Conservation (phyloP, 1,140 invertebrate genomes). For the Eubasilissa regina region DNA sequence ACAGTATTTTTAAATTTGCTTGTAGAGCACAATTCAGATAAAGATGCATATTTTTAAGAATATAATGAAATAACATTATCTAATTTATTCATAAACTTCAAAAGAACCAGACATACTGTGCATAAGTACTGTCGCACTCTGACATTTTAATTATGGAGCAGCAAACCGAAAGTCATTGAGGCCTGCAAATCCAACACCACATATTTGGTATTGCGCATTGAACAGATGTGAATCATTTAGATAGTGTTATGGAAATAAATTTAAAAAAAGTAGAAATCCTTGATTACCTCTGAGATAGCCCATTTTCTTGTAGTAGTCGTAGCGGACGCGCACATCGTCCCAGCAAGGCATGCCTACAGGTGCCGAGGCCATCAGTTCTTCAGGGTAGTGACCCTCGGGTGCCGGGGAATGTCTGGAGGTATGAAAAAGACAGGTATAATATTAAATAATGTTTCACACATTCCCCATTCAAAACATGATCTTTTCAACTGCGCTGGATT, state of each 20-base stretch:
- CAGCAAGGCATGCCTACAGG: slow-evolving; percentile 83
- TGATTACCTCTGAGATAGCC: slow-evolving; percentile 80
- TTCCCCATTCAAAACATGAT: no score
- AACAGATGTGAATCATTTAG: no score
- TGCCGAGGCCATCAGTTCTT: slow-evolving; percentile 81
- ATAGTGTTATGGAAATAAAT: no score
- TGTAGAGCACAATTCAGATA: neutral
- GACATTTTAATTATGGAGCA: no score
- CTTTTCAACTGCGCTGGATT: no score
- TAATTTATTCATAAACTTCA: no score
- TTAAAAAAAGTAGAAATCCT: neutral
- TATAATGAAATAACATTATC: no score
- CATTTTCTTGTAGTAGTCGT: slow-evolving; percentile 89
- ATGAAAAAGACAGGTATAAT: slow-evolving; percentile 48
- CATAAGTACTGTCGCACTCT: no score
- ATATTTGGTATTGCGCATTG: no score
- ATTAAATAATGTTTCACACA: slow-evolving; percentile 5
- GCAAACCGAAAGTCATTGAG: no score
- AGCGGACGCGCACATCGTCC: slow-evolving; percentile 88
- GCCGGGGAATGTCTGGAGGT: slow-evolving; percentile 75
- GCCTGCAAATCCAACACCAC: no score
- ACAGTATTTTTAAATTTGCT: neutral
- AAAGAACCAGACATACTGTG: no score
- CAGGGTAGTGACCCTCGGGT: slow-evolving; percentile 83
- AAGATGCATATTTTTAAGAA: neutral